Base-by-base conservation (phyloP, 1,140 invertebrate species). In the Coptotermes formosanus region DNA sequence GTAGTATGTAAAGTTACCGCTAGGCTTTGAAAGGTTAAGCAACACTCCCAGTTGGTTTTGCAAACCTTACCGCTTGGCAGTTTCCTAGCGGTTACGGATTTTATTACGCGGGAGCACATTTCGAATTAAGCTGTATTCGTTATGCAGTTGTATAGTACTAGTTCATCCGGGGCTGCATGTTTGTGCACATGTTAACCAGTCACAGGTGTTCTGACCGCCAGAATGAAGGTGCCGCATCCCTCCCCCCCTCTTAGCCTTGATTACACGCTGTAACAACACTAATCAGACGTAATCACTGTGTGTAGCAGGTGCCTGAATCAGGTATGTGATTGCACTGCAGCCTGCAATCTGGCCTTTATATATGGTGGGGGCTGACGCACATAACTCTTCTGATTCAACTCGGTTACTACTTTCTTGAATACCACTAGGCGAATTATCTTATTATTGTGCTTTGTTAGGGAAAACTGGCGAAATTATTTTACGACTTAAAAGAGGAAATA, bases 201-300 rank as follows among this genome's bases (percentile, higher is more conserved):
- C 64, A 75, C 64, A 75, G 64, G 64, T 75, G 64, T 75, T 30
- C n/a, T 30, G n/a, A 9, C 25, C 25, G 64, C 25, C 64, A 11
- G n/a, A 75, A 75, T 30, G 64, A 75, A 75, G 64, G 2, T 12
- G 59, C 59, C 25, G 64, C n/a, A 30, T 30, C 64, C 25, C 19
- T n/a, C n/a, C n/a, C 52, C 52, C 52, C 52, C 52, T 55, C n/a
- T 30, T 75, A 2, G n/a, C 64, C 25, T n/a, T 30, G 64, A 75
- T 75, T 75, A 75, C 64, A 75, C 64, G n/a, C 64, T 30, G 64
- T 25, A 75, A 3, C 25, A 30, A 75, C 64, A 75, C 64, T 75
- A 75, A 75, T 75, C 64, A 75, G 64, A 30, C 25, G 64, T 75
- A 75, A 75, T 75, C 64, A 75, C 64, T 30, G 64, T n/a, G 64